Evolutionary conservation across 2,888 invertebrate species (phyloP).

Genomic region (Tinea semifulvella): DNA sequence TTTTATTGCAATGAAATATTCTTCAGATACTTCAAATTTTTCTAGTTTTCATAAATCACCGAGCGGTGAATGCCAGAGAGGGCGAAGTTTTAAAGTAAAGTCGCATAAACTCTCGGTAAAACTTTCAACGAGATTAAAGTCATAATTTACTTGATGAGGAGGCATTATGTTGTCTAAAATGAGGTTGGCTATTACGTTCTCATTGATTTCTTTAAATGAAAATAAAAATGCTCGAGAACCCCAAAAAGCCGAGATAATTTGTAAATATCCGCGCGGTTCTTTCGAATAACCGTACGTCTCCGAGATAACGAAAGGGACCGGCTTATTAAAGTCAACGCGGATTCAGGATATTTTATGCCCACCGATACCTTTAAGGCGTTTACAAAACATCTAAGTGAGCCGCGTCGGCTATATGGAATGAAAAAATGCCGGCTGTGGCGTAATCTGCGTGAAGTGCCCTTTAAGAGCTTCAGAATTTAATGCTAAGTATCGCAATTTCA

Average conservation of each 20-base stretch:
- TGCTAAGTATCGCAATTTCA: slow-evolving; percentile 61
- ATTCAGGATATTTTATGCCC: slow-evolving; percentile 49
- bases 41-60: slow-evolving; percentile 59
- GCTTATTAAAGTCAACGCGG: slow-evolving; percentile 58
- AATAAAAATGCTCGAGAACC: slow-evolving; percentile 35
- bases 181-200: slow-evolving; percentile 35
- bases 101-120: slow-evolving; percentile 44
- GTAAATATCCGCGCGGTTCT: slow-evolving; percentile 39
- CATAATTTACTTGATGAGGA: slow-evolving; percentile 55
- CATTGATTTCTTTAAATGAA: slow-evolving; percentile 38
- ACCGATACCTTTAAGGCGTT: slow-evolving; percentile 62
- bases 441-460: slow-evolving; percentile 53
- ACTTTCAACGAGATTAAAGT: slow-evolving; percentile 57
- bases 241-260: slow-evolving; percentile 35
- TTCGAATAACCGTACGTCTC: slow-evolving; percentile 50
- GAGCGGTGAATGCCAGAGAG: slow-evolving; percentile 43
- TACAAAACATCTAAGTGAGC: slow-evolving; percentile 53
- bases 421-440: slow-evolving; percentile 41
- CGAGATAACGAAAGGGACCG: slow-evolving; percentile 53
- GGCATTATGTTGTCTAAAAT: slow-evolving; percentile 48
- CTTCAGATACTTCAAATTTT: slow-evolving; percentile 44
- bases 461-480: slow-evolving; percentile 59
- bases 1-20: slow-evolving; percentile 38
- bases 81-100: slow-evolving; percentile 52
- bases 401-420: slow-evolving; percentile 35